Evolutionary conservation across 1,140 invertebrate genomes (phyloP).

Genomic region (Macrobrachium rosenbergii): DNA sequence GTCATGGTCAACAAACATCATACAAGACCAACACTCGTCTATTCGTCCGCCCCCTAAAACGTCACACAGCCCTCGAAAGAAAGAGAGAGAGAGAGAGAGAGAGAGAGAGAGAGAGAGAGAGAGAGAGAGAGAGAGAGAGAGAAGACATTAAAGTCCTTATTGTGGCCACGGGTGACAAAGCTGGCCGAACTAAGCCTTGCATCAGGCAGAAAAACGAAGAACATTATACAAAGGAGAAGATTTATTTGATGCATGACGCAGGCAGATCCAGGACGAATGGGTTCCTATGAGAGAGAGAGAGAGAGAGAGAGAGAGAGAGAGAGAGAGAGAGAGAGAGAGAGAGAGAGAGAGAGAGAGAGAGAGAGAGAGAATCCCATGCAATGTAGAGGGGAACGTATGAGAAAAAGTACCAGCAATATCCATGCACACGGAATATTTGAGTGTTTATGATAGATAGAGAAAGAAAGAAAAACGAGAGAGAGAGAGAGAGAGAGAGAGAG

Average conservation of each 20-base stretch:
- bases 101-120: not conserved
- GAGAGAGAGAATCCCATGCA: not conserved
- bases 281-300: not conserved
- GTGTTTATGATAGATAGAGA: not conserved
- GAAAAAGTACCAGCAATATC: no score
- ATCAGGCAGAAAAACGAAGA: no score
- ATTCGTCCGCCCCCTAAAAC: no score
- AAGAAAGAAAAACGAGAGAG: not conserved
- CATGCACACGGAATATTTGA: no score
- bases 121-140: slow-evolving; percentile 1
- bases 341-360: not conserved
- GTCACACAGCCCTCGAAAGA: no score
- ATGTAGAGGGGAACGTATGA: slow-evolving; percentile 2
- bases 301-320: not conserved
- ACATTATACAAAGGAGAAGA: no score
- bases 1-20: no score
- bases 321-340: not conserved
- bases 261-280: not conserved
- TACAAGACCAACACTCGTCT: no score
- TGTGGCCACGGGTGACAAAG: not conserved
- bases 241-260: no score
- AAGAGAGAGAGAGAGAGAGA: slow-evolving; percentile 1
- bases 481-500: slow-evolving; percentile 14
- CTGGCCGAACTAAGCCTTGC: no score
- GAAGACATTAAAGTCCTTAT: not conserved